phyloP scores from a whole-genome alignment of 1,140 invertebrate genomes.

The Reticulitermes speratus region DNA sequence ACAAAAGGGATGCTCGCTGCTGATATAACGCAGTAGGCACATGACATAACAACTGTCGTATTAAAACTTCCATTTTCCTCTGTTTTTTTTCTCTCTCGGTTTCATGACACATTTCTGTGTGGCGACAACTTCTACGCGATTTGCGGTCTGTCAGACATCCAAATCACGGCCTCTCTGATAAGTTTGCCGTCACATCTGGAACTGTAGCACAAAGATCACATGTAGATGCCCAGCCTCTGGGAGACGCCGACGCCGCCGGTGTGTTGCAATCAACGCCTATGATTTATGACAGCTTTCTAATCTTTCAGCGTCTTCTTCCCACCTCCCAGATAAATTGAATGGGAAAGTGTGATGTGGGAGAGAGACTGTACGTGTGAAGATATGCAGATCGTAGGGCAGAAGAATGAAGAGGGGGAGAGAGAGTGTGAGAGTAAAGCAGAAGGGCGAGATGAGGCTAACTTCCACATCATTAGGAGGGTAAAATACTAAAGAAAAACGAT shows the following conservation, averaged over 20 bases:
- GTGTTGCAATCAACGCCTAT: background rate
- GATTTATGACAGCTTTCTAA: constrained; percentile 13
- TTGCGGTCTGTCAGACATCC: background rate
- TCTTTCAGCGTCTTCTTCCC: constrained; percentile 5
- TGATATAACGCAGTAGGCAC: no score
- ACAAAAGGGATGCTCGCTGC: no score
- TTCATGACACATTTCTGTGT: background rate
- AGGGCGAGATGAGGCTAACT: background rate
- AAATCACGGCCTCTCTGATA: background rate
- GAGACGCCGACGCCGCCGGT: background rate
- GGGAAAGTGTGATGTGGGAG: background rate
- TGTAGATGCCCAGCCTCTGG: background rate
- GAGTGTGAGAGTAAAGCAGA: background rate
- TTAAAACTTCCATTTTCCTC: no score
- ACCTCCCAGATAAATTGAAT: constrained; percentile 12
- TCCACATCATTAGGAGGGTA: constrained; percentile 14
- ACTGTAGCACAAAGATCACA: background rate
- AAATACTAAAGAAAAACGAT: constrained; percentile 13
- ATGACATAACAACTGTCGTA: no score
- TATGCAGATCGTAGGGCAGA: background rate
- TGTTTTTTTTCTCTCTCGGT: no score
- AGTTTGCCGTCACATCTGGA: background rate
- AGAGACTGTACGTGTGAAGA: background rate
- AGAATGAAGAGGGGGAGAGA: background rate
- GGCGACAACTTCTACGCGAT: background rate